Conservation (phyloP, 2,888 invertebrate genomes). For the Hirtodrosophila histrioides region DNA sequence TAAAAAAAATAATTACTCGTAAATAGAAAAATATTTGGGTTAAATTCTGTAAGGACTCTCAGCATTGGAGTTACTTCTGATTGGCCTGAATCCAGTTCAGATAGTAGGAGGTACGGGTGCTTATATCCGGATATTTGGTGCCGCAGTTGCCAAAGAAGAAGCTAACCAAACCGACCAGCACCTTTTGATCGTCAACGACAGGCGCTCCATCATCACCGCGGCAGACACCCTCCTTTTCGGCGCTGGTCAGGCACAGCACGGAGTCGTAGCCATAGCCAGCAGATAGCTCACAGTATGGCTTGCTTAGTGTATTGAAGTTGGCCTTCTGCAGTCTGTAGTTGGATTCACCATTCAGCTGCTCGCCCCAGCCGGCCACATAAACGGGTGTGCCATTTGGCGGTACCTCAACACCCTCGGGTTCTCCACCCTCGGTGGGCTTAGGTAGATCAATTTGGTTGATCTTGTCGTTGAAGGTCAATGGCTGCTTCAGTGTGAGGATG, state of each 20-base stretch:
- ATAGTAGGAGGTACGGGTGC: conserved; percentile 71
- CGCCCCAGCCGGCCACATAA: conserved; percentile 81
- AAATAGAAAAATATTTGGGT: conserved; percentile 2
- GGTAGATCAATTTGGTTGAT: conserved; percentile 67
- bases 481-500: conserved; percentile 57
- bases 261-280: conserved; percentile 77
- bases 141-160: conserved; percentile 79
- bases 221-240: conserved; percentile 74
- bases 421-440: conserved; percentile 12
- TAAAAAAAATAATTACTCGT: conserved; percentile 26
- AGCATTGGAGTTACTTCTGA: conserved; percentile 5
- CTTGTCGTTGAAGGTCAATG: conserved; percentile 54
- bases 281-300: conserved; percentile 58
- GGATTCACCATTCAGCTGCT: conserved; percentile 54
- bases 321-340: conserved; percentile 75
- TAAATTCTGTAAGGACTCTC: neutral
- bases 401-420: conserved; percentile 20
- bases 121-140: conserved; percentile 78
- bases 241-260: conserved; percentile 71
- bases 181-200: conserved; percentile 65
- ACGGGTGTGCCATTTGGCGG: conserved; percentile 63
- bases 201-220: conserved; percentile 81
- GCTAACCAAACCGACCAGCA: conserved; percentile 75
- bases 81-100: conserved; percentile 70
- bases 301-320: conserved; percentile 62